These are phyloP conservation scores for Metalampra italica DNA, from an alignment of 2,888 invertebrate species.

Conservation along the genomic window DNA sequence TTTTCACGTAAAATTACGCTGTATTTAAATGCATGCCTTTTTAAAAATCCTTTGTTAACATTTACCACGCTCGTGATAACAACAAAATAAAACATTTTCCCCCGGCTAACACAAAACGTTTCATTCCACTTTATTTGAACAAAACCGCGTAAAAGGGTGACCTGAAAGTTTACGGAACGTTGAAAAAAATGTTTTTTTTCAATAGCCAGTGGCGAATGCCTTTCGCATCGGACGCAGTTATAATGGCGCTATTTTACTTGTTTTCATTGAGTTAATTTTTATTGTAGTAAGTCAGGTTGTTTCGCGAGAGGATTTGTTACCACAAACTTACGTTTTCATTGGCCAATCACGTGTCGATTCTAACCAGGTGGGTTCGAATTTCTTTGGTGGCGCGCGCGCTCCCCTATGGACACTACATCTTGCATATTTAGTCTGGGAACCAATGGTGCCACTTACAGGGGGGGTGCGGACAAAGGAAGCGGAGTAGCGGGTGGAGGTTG, in stretches of 20 bases:
- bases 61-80: neutral
- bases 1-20: no score
- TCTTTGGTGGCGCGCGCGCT: no score
- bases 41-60: neutral
- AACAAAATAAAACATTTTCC: neutral
- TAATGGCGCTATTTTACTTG: neutral
- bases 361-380: no score
- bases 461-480: no score
- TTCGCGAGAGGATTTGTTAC: no score
- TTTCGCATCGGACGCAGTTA: neutral
- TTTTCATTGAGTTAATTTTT: neutral
- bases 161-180: neutral
- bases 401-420: no score
- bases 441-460: no score
- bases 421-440: no score
- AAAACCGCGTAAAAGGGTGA: slow-evolving; percentile 1
- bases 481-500: no score
- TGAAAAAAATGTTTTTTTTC: neutral
- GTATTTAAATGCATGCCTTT: no score
- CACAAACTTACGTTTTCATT: no score
- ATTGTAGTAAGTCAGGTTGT: neutral
- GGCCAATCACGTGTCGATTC: no score
- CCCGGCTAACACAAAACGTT: neutral
- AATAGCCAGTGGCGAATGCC: neutral
- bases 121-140: neutral